phyloP scores from a whole-genome alignment of 2,888 invertebrate species.

The Himalopsyche tibetana region DNA sequence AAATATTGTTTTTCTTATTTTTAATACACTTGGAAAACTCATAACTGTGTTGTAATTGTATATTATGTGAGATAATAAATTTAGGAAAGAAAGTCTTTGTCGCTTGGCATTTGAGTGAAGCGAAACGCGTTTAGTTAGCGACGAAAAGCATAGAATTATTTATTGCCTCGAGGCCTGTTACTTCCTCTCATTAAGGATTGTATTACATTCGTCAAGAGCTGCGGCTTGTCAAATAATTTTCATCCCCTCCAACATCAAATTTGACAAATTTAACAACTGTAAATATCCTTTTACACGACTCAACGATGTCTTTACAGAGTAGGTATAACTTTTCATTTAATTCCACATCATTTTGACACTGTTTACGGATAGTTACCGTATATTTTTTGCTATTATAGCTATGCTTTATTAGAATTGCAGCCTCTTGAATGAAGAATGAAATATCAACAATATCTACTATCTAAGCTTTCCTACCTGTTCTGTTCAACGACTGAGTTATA shows the following conservation, averaged over 20 bases:
- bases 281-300: constrained; percentile 26
- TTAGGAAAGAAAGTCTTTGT: neutral
- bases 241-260: constrained; percentile 23
- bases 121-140: neutral
- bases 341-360: constrained; percentile 37
- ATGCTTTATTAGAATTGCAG: constrained; percentile 36
- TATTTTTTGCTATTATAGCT: constrained; percentile 39
- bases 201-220: constrained; percentile 24
- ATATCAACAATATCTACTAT: constrained; percentile 38
- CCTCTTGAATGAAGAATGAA: constrained; percentile 40
- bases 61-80: neutral
- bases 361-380: constrained; percentile 40
- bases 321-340: constrained; percentile 10
- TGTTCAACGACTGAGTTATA: constrained; percentile 9
- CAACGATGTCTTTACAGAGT: constrained; percentile 10
- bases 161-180: constrained; percentile 24
- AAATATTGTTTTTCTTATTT: too few relatives aligned
- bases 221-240: constrained; percentile 29
- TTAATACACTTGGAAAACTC: neutral
- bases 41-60: neutral
- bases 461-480: constrained; percentile 28
- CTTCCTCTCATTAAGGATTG: constrained; percentile 37
- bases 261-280: constrained; percentile 32
- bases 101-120: constrained; percentile 29
- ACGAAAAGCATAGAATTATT: constrained; percentile 35